phyloP scores from a whole-genome alignment of 2,113 vertebrate genomes.

The Macroglossus sobrinus region DNA sequence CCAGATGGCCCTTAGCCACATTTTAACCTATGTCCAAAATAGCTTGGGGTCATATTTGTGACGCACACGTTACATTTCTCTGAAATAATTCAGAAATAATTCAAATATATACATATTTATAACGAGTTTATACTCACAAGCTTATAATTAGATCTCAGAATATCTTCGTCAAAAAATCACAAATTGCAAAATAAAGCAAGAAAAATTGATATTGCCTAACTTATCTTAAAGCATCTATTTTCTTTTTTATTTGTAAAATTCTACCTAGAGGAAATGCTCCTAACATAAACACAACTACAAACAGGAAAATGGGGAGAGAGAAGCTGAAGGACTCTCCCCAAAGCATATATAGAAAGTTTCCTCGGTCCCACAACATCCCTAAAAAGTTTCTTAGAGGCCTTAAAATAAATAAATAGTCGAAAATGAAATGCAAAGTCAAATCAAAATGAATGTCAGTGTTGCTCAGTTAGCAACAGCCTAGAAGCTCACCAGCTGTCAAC shows the following conservation, averaged over 20 bases:
- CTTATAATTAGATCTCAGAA: background rate
- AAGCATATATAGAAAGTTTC: slow-evolving; percentile 69
- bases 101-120: background rate
- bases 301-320: background rate
- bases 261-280: background rate
- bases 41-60: background rate
- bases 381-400: slow-evolving; percentile 72
- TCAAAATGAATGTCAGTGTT: slow-evolving; percentile 75
- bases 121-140: background rate
- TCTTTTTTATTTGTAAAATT: slow-evolving; percentile 2
- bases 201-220: background rate
- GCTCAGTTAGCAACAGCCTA: slow-evolving; percentile 71
- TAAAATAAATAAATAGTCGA: slow-evolving; percentile 74
- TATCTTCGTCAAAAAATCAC: slow-evolving; percentile 13
- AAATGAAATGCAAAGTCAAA: slow-evolving; percentile 79
- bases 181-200: slow-evolving; percentile 25
- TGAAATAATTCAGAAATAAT: background rate
- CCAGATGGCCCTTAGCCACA: background rate
- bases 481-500: slow-evolving; percentile 74
- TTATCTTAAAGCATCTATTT: background rate
- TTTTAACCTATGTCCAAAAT: background rate
- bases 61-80: background rate
- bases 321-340: slow-evolving; percentile 36
- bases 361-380: slow-evolving; percentile 41
- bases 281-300: slow-evolving; percentile 11